Evolutionary conservation across 2,888 invertebrate genomes (phyloP), one percentile per base, ranked within the genome.

Genomic region (Anorthoa munda): DNA sequence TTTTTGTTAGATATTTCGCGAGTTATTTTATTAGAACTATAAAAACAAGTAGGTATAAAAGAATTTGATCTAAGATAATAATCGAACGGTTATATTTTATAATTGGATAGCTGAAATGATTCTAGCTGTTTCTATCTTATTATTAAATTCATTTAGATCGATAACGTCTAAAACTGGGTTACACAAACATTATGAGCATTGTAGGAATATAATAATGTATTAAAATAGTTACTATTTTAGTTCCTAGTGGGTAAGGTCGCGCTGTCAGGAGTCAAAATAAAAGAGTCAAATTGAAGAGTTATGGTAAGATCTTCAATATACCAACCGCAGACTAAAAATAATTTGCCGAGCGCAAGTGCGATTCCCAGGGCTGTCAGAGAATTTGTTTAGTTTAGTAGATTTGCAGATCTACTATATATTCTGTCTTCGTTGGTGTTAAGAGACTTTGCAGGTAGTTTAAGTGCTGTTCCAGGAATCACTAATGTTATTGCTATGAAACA

Each of bases 71-170:
- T 51, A 58, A 21, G 23, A 59, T 65, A 39, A 9, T 39, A 39
- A 39, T 4, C 9, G 9, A 39, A 26, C 46, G 13, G 76, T 39
- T 39, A 1, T 26, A 48, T 56, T 61, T 61, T 13, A 56, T 81
- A 56, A 79, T 76, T 81, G 53, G 56, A 48, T 61, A 56, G 31
- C 21, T 58, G 46, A 45, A 71, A 67, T 50, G 48, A 53, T 79
- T 56, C 21, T 45, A 65, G 17, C 23, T 58, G 26, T 18, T 23
- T 66, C 55, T 48, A 39, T 74, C 58, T 80, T 68, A 58, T 77
- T 71, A 46, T 56, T 65, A 65, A 65, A 71, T 76, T 51, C 0
- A 31, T 75, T 66, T 48, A n/a, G n/a, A 17, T 59, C 12, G 13
- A 50, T 63, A 31, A 5, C 7, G 9, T 45, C 21, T 61, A 48